Evolutionary conservation across 2,888 invertebrate species (phyloP).

Genomic region (Acanthosoma haemorrhoidale): DNA sequence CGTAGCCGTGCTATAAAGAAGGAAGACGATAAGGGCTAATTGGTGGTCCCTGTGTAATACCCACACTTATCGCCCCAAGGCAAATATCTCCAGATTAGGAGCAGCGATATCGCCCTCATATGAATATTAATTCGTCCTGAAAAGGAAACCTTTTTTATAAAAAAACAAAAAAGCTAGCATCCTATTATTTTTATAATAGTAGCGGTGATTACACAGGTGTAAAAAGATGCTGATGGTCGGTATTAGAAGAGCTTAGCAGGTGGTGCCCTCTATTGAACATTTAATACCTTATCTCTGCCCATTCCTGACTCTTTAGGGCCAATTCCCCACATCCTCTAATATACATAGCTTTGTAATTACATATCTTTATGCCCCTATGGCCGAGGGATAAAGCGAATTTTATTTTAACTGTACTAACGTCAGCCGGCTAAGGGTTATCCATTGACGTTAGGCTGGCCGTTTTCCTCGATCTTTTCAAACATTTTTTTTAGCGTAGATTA

Average conservation of each 20-base stretch:
- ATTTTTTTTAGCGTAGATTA: too few relatives aligned
- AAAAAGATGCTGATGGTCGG: constrained; percentile 20
- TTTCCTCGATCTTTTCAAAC: too few relatives aligned
- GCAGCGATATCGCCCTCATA: constrained; percentile 4
- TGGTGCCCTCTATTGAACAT: not conserved
- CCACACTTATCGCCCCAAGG: constrained; percentile 7
- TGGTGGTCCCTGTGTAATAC: not conserved
- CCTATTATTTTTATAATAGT: constrained; percentile 12
- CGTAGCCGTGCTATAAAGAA: not conserved
- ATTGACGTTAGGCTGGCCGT: too few relatives aligned
- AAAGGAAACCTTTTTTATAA: not conserved
- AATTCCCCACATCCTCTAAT: too few relatives aligned
- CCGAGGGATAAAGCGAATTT: too few relatives aligned
- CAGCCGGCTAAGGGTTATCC: too few relatives aligned
- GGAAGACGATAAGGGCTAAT: not conserved
- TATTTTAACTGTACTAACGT: too few relatives aligned
- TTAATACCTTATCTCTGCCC: constrained; percentile 14
- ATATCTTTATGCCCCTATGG: too few relatives aligned
- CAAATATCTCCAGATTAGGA: constrained; percentile 8
- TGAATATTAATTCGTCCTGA: constrained; percentile 8
- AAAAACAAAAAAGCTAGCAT: not conserved
- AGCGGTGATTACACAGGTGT: not conserved
- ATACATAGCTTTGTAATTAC: too few relatives aligned
- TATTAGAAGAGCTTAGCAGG: constrained; percentile 12
- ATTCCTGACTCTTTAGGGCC: not conserved